Conservation (phyloP, 2,797 vertebrate genomes). For the Onychomys torridus region DNA sequence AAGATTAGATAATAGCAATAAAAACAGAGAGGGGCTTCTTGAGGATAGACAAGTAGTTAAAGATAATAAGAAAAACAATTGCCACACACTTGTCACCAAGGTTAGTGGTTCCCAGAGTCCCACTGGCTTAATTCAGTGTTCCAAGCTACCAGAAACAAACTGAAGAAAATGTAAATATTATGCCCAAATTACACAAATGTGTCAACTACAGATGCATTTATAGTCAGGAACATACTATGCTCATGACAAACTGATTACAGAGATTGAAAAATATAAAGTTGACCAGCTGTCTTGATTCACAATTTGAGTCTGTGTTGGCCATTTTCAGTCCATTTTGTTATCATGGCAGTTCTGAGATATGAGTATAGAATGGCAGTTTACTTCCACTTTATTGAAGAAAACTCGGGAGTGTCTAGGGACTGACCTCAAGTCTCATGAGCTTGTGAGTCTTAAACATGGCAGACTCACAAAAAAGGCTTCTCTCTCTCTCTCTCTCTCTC, state of each 20-base stretch:
- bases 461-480: not conserved
- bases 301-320: not conserved
- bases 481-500: no score
- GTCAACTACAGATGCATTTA: not conserved
- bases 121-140: not conserved
- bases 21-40: no score
- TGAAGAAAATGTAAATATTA: not conserved
- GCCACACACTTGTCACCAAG: not conserved
- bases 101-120: not conserved
- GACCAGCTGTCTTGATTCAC: not conserved
- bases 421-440: not conserved
- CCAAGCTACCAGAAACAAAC: not conserved
- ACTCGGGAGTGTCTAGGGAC: not conserved
- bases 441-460: not conserved
- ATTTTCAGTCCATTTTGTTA: not conserved
- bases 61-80: not conserved
- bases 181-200: not conserved
- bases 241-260: not conserved
- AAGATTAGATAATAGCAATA: not conserved
- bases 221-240: not conserved
- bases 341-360: not conserved
- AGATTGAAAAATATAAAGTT: not conserved
- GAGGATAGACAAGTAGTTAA: not conserved
- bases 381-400: not conserved
- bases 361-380: not conserved